Base-by-base conservation (phyloP, 2,113 vertebrate species). In the Glaucidium brasilianum region DNA sequence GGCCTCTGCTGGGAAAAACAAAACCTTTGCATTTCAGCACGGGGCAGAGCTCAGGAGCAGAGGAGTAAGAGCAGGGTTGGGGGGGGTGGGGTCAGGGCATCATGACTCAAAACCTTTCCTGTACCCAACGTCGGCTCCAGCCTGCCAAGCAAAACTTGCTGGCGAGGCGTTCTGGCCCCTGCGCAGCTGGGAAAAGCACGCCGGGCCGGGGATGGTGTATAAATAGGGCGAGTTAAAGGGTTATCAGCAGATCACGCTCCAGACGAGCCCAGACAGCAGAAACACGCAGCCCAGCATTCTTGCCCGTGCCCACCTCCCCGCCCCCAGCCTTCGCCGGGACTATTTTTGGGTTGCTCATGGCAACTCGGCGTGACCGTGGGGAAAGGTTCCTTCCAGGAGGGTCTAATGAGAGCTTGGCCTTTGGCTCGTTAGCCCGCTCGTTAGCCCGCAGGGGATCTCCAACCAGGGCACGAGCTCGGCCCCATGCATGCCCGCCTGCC, bases 311-410 rank as follows among this genome's bases (percentile, higher is more conserved):
- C 55, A 41, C 66, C 43, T 32, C 76, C 82, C 29, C 10, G 7
- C 49, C 62, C 26, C 49, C 53, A 16, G 50, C 68, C 41, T 43
- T 41, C 6, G 1, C 71, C 4, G 2, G 1, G 26, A 10, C 81
- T 96, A 95, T 92, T 96, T 93, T 75, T 35, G 88, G 88, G 85
- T 72, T 39, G 68, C 37, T 87, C 30, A 2, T n/a, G 35, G 92
- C 74, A 73, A 58, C 73, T 62, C 18, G 3, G 67, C 2, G 4
- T 20, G 63, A 32, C 17, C 37, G 3, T 1, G 11, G 41, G 83
- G 47, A 50, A 55, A 47, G 14, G 39, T 18, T n/a, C 75, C 49
- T 55, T 47, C 32, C 60, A 49, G 67, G 34, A 47, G 84, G 72
- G 50, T 35, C 39, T 56, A 11, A 25, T 0, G 3, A 52, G 78